Base-by-base conservation (phyloP, 2,888 invertebrate genomes). In the Chrysopilus asiliformis region DNA sequence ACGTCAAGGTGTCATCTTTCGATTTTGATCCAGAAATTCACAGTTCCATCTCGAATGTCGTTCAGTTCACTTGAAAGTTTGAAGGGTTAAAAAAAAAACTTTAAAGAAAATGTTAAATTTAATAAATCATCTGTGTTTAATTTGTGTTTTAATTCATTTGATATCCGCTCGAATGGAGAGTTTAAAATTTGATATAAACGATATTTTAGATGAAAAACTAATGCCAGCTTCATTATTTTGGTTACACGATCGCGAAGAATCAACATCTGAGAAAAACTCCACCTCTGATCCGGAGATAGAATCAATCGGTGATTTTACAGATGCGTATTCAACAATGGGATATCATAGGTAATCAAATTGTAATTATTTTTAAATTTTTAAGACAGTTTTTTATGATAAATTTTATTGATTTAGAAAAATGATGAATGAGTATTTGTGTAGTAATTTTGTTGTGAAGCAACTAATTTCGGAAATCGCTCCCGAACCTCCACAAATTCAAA, bases 371-470 rank as follows among this genome's bases (percentile, higher is more conserved):
- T n/a, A 27, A 27, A 27, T 7, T 27, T n/a, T n/a, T 8, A 22
- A 22, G 7, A 22, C 13, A 16, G 30, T 30, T 15, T 12, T 10
- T 15, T 15, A 8, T 22, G 22, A 22, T 22, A 22, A 22, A 22
- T 18, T 39, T 33, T 17, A 34, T 32, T 32, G 14, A 10, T 16
- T 24, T 32, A 80, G 81, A 50, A 70, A 71, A 56, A 78, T 75
- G 70, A 80, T 83, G 75, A 82, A 81, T 51, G 79, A 83, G 53
- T 83, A 79, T 54, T 64, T 79, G 31, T 82, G 82, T 47, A 72
- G 79, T 22, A 79, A 74, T 51, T 83, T 75, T 53, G 57, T 83
- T 25, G 80, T 80, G 0, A 76, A 79, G 48, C 75, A 79, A 61
- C 80, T 83, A 44, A 57, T 81, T 26, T 68, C 69, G 8, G 75